Conservation (phyloP, 2,888 invertebrate species). For the Chrysotoxum bicinctum region DNA sequence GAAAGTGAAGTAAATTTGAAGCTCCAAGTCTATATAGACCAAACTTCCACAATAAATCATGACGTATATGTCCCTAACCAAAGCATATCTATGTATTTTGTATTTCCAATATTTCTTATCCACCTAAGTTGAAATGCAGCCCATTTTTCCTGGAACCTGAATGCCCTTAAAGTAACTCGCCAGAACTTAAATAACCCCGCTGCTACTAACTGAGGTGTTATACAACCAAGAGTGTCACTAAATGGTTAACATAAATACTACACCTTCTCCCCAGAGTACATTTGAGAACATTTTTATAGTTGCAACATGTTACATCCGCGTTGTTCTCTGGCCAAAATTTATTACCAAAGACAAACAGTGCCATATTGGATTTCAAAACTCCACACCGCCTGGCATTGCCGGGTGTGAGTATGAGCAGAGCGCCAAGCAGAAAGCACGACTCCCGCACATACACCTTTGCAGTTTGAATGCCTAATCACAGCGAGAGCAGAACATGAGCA, state of each 20-base stretch:
- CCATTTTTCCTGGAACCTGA: neutral
- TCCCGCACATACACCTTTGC: constrained; percentile 58
- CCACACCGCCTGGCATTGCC: constrained; percentile 2
- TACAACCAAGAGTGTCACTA: constrained; percentile 10
- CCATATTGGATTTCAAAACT: constrained; percentile 69
- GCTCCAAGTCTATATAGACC: too few species aligned
- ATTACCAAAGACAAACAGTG: constrained; percentile 60
- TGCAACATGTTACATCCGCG: constrained; percentile 64
- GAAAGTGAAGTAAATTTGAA: too few species aligned
- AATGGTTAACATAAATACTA: constrained; percentile 6
- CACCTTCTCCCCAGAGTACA: neutral
- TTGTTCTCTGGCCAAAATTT: constrained; percentile 65
- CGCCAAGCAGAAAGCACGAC: constrained; percentile 66
- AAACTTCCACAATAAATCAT: too few species aligned
- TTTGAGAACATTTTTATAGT: constrained; percentile 55
- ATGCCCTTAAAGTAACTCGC: neutral
- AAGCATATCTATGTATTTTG: neutral
- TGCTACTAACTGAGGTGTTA: constrained; percentile 2
- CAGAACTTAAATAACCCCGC: neutral
- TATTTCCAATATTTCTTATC: neutral
- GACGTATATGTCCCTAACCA: too few species aligned
- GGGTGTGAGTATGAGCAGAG: neutral
- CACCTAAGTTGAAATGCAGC: neutral
- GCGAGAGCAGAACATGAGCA: constrained; percentile 53
- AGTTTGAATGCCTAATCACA: constrained; percentile 55